A percentile compares a stretch with the other conserved stretches of the same genome.
Conservation (phyloP, 2,797 vertebrate genomes). For the Mormyrops attenuatus region DNA sequence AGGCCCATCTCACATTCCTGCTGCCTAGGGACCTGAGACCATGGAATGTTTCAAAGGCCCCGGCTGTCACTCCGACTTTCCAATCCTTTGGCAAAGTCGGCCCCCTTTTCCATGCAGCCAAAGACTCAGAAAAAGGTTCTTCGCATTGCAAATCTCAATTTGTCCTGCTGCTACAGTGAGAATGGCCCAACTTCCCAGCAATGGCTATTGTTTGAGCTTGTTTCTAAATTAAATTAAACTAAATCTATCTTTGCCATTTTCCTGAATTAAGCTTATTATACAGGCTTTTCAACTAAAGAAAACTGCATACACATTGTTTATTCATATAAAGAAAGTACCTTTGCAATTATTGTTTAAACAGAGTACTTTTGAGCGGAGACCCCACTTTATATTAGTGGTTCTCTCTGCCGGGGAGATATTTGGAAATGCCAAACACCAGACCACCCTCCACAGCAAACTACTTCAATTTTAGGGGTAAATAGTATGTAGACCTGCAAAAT, state of each 20-base stretch:
- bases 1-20: slow-evolving; percentile 25
- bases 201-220: too few species aligned
- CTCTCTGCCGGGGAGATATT: neutral
- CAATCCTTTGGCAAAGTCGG: slow-evolving; percentile 30
- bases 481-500: neutral
- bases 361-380: neutral
- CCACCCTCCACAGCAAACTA: neutral
- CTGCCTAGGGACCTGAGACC: slow-evolving; percentile 29
- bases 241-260: neutral
- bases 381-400: neutral
- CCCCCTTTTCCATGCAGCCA: neutral
- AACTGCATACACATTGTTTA: neutral
- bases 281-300: neutral
- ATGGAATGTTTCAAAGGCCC: slow-evolving; percentile 34
- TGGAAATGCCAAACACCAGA: neutral
- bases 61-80: slow-evolving; percentile 36
- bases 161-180: neutral
- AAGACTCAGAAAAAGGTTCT: neutral
- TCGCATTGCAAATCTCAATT: neutral
- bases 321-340: neutral
- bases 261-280: neutral
- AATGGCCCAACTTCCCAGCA: neutral
- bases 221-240: neutral
- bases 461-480: neutral
- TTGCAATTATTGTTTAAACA: neutral